These are phyloP conservation scores for Gymnodraco acuticeps DNA, from an alignment of 2,797 vertebrate species.

Conservation along the genomic window DNA sequence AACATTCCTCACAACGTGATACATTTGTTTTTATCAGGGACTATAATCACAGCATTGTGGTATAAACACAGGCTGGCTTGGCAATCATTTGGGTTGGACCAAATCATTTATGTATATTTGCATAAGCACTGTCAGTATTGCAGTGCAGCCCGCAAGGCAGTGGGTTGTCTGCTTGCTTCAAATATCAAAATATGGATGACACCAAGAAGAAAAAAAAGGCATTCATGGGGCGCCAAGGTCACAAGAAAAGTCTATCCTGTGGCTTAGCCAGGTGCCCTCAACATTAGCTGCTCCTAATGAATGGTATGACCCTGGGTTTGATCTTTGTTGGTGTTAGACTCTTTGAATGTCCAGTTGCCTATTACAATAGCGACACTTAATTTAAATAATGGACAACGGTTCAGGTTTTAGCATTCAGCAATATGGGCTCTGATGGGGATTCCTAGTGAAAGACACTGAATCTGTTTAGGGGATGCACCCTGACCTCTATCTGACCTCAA, in stretches of 20 bases:
- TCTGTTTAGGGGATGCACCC: conserved; percentile 1
- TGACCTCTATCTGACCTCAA: conserved; percentile 9
- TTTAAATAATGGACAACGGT: neutral
- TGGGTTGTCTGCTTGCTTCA: neutral
- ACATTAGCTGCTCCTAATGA: neutral
- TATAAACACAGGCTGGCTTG: neutral
- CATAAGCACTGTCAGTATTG: conserved; percentile 16
- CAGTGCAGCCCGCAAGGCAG: neutral
- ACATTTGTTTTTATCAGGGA: neutral
- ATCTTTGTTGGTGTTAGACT: neutral
- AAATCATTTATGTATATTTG: conserved; percentile 22
- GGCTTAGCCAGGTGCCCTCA: neutral
- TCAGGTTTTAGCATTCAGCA: conserved; percentile 1
- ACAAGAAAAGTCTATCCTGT: neutral
- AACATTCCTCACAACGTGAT: neutral
- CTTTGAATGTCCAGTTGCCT: neutral
- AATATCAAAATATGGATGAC: conserved; percentile 6
- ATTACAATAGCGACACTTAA: neutral
- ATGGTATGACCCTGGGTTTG: neutral
- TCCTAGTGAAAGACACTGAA: neutral
- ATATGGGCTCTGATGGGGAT: neutral
- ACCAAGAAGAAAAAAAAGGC: neutral
- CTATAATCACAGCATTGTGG: conserved; percentile 6
- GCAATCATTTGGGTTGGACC: conserved; percentile 13
- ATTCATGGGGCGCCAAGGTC: neutral